Evolutionary conservation across 2,113 vertebrate species (phyloP), one percentile per base, ranked within the genome.

Genomic region (Irena cyanogastra): DNA sequence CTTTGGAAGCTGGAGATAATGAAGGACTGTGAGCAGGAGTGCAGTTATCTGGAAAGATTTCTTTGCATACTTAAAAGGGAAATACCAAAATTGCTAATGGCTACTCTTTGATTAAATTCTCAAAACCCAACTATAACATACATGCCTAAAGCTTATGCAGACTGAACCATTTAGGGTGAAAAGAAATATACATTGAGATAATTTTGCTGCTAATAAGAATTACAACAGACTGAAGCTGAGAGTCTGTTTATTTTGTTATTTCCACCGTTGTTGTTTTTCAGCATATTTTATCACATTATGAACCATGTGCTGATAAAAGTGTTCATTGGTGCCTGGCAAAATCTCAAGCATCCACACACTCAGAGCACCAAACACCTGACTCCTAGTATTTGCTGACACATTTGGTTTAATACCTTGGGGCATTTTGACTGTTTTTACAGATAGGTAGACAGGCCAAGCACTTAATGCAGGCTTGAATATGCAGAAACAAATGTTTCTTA

Each of bases 341-440:
- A 86, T 77, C 83, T 93, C 72, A 92, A 70, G 47, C 44, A 86
- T 71, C 30, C 54, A 85, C 57, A 91, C 50, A 85, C 76, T 33
- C 50, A 80, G 45, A 72, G 57, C 53, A 76, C 65, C 85, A 83
- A 90, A 91, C 87, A 95, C 81, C 75, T 93, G 82, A 89, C 26
- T 90, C 49, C 27, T 39, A 82, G n/a, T 57, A 50, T 89, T 89
- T 97, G 95, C 84, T 96, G 91, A 93, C 82, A 90, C 66, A 26
- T 30, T 86, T 85, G 42, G 16, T 80, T 96, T 93, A 91, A 80
- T 77, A 77, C 66, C 84, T 65, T 91, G 82, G 75, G 78, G 78
- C 15, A 88, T 93, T 95, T 86, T 83, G 42, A 83, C 84, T 85
- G 41, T 93, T 68, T 89, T 91, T 95, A 72, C 2, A 1, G 68